Conservation (phyloP, 2,113 vertebrate genomes). For the Suricata suricatta region DNA sequence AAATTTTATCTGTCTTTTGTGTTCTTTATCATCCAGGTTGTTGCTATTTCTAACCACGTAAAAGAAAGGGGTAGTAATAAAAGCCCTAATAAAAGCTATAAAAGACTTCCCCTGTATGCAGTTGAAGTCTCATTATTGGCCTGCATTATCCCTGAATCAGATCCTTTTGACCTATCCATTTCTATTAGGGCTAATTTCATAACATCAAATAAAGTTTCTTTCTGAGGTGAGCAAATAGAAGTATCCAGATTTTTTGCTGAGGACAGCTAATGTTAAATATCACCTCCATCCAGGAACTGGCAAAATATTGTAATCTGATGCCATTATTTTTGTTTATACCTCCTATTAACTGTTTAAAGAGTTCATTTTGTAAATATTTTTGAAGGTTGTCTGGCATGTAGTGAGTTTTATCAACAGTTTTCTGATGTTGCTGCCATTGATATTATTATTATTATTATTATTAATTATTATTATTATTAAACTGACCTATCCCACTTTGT, state of each 20-base stretch:
- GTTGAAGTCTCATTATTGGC: neutral
- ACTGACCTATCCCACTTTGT: neutral
- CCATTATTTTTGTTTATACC: neutral
- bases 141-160: neutral
- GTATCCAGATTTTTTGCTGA: neutral
- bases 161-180: neutral
- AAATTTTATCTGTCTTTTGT: constrained; percentile 31
- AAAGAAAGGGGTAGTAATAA: neutral
- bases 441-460: neutral
- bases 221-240: neutral
- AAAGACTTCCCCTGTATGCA: neutral
- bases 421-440: neutral
- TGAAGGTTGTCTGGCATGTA: neutral
- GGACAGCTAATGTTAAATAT: neutral
- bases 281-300: neutral
- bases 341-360: neutral
- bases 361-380: neutral
- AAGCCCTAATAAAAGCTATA: neutral
- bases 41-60: neutral
- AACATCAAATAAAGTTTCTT: neutral
- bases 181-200: neutral
- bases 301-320: neutral
- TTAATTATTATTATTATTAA: neutral
- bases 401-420: neutral
- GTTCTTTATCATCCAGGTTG: neutral